Evolutionary conservation across 1,140 invertebrate species (phyloP), one percentile per base, ranked within the genome.

Genomic region (Ceratina calcarata): DNA sequence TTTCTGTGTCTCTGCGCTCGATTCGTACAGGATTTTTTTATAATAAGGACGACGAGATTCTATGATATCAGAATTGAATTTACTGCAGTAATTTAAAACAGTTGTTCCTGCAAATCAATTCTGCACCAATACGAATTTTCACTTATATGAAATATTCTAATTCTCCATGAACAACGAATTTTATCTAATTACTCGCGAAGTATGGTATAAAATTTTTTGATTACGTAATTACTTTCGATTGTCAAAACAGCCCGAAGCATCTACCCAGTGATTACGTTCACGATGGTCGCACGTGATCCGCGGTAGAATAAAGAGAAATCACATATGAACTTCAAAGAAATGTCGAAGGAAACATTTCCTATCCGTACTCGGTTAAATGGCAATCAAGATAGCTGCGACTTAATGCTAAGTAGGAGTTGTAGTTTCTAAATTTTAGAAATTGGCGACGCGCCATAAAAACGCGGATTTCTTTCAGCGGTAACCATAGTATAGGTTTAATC

Each of bases 171-270:
- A 45, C 2, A 10, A 45, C 2, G 37, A 45, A 45, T 45, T 45
- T 45, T 45, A 45, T 8, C 37, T 45, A 10, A 45, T 45, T 45
- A 37, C 32, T 37, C 32, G 32, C 32, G 6, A 6, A 37, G 2
- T 37, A 10, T 45, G 3, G 12, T 16, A 13, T 1, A 20, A 0
- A 18, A 18, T 22, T 60, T 71, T 61, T 57, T 20, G 32, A 61
- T 71, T 71, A 45, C 69, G 18, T 4, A 71, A 71, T 71, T 58
- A 18, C 7, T 70, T 70, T 13, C n/a, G n/a, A 24, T 8, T 49
- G 49, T 61, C 58, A n/a, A 27, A 2, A 0, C 15, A 27, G 22
- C n/a, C 37, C 37, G 37, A 45, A 45, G 37, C 37, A 45, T 45
- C 37, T 10, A 10, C 10, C 10, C 37, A 10, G 37, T 10, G 37